These are phyloP conservation scores for Herminia tarsipennalis DNA, from an alignment of 2,888 invertebrate species.

Conservation along the genomic window DNA sequence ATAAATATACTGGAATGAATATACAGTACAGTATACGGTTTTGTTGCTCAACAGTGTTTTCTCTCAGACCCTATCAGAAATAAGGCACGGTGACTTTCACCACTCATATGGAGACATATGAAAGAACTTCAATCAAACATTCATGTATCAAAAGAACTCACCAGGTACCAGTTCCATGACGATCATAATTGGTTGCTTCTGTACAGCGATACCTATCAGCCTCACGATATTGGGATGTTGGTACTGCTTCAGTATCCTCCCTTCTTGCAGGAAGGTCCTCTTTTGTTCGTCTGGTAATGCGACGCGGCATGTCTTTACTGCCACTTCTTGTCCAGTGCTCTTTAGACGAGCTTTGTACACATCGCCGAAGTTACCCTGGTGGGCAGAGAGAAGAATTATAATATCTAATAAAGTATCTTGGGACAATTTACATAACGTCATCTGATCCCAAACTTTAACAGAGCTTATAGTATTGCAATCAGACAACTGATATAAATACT, in stretches of 20 bases:
- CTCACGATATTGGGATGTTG: constrained; percentile 98
- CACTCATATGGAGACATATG: too few relatives aligned
- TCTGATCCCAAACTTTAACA: too few relatives aligned
- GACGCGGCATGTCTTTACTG: constrained; percentile 97
- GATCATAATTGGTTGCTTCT: constrained; percentile 99
- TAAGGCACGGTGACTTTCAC: too few relatives aligned
- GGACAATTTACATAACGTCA: too few relatives aligned
- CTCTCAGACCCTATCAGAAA: too few relatives aligned
- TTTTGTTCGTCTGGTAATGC: constrained; percentile 97
- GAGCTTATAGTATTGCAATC: too few relatives aligned
- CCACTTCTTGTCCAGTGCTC: constrained; percentile 94
- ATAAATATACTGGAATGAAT: too few relatives aligned
- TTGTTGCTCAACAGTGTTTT: too few relatives aligned
- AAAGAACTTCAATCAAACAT: neutral
- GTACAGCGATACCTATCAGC: constrained; percentile 98
- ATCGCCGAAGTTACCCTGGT: constrained; percentile 98
- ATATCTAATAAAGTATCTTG: too few relatives aligned
- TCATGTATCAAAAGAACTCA: constrained; percentile 47
- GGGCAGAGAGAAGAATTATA: constrained; percentile 6
- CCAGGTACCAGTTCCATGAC: constrained; percentile 98
- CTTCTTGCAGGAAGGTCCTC: constrained; percentile 97
- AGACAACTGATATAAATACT: too few relatives aligned
- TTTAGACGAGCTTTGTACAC: constrained; percentile 96
- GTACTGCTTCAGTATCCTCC: constrained; percentile 97
- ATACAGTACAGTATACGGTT: too few relatives aligned